Conservation (phyloP, 2,797 vertebrate genomes). For the Paratrypauchen microcephalus region DNA sequence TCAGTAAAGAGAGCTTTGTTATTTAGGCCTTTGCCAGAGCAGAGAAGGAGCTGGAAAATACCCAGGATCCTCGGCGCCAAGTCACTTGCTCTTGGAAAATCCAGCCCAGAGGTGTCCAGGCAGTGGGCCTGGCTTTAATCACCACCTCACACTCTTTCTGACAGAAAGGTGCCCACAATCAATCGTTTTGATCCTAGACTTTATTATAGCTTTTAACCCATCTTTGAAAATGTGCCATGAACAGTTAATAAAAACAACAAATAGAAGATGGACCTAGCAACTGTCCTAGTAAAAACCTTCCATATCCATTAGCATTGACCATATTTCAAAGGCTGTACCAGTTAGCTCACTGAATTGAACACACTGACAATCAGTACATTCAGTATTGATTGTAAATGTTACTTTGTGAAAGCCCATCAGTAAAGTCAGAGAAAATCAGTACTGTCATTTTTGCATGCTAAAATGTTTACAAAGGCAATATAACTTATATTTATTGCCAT, state of each 20-base stretch:
- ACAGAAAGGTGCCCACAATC: conserved; percentile 49
- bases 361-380: background rate
- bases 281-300: background rate
- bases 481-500: too few relatives aligned
- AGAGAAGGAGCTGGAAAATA: conserved; percentile 73
- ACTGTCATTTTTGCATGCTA: too few relatives aligned
- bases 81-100: conserved; percentile 72
- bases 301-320: background rate
- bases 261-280: background rate
- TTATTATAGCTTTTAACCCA: conserved; percentile 5
- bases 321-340: background rate
- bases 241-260: background rate
- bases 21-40: conserved; percentile 73
- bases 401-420: background rate
- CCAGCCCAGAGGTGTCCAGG: conserved; percentile 67
- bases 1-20: conserved; percentile 73
- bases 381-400: conserved; percentile 4
- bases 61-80: conserved; percentile 73
- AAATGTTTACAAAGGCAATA: too few relatives aligned
- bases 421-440: too few relatives aligned
- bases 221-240: background rate
- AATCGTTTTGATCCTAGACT: conserved; percentile 45
- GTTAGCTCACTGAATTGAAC: background rate
- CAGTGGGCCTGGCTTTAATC: conserved; percentile 72
- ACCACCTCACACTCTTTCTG: conserved; percentile 61